These are phyloP conservation scores for Erannis defoliaria DNA, from an alignment of 2,888 invertebrate genomes.

Conservation along the genomic window DNA sequence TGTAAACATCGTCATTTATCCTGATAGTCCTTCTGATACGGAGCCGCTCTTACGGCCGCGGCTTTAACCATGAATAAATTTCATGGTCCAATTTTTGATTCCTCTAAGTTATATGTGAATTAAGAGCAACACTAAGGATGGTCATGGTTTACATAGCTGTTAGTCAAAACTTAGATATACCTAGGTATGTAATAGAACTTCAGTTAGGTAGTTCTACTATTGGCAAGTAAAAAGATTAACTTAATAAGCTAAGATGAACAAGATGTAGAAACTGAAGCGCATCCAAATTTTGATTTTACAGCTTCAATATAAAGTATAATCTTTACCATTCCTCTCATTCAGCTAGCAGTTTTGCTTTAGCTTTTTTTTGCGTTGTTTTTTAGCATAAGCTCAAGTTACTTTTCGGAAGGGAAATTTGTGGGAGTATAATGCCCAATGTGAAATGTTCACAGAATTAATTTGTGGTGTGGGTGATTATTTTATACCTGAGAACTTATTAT, in stretches of 20 bases:
- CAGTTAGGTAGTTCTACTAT: background rate
- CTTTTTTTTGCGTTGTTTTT: no score
- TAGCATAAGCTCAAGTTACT: conserved; percentile 45
- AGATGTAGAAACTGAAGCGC: conserved; percentile 22
- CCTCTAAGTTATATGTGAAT: no score
- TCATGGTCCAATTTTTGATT: no score
- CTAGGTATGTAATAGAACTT: background rate
- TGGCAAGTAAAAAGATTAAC: background rate
- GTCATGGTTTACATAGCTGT: no score
- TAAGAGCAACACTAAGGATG: no score
- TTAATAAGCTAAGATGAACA: conserved; percentile 14
- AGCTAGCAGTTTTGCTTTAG: no score
- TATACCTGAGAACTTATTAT: conserved; percentile 4
- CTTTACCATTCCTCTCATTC: no score
- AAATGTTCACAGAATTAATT: conserved; percentile 16
- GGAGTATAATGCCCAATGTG: conserved; percentile 48
- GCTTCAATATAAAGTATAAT: conserved; percentile 37
- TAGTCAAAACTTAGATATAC: background rate
- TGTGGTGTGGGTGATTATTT: background rate
- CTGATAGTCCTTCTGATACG: no score
- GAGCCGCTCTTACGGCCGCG: no score
- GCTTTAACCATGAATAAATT: no score
- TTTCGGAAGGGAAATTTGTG: conserved; percentile 42
- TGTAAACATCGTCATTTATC: no score
- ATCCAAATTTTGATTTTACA: conserved; percentile 44